Percentiles rank a stretch among this genome's conserved stretches.
Evolutionary conservation across 2,888 invertebrate genomes (phyloP).

Genomic region (Phragmatobia fuliginosa): DNA sequence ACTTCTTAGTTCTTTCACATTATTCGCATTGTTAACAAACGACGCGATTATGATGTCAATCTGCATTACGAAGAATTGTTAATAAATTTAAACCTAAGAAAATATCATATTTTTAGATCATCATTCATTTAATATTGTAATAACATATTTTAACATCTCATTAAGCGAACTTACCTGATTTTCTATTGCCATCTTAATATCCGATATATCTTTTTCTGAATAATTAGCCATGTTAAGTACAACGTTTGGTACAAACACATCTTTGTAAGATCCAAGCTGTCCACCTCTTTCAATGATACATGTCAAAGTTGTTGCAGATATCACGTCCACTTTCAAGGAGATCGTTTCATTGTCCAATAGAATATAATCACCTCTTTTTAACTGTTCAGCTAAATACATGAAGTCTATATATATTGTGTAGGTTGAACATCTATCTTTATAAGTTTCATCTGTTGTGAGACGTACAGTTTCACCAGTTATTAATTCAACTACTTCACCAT

Average conservation of each 20-base stretch:
- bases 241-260: conserved; percentile 77
- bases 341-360: conserved; percentile 90
- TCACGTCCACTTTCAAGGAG: conserved; percentile 89
- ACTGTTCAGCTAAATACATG: conserved; percentile 78
- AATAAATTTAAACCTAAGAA: not conserved
- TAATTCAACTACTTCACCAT: conserved; percentile 71
- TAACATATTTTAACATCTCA: no score
- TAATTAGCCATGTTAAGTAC: conserved; percentile 74
- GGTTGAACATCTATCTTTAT: conserved; percentile 84
- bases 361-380: conserved; percentile 81
- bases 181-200: conserved; percentile 70
- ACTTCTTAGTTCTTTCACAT: conserved; percentile 64
- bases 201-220: conserved; percentile 70
- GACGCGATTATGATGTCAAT: conserved; percentile 75
- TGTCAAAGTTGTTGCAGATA: conserved; percentile 75
- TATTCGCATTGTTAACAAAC: conserved; percentile 60
- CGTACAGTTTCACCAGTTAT: conserved; percentile 77
- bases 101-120: no score
- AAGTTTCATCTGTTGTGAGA: conserved; percentile 86
- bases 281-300: conserved; percentile 79
- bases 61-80: conserved; percentile 48
- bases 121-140: no score
- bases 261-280: conserved; percentile 72
- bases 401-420: conserved; percentile 86
- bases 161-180: conserved; percentile 67